Conservation (phyloP, 2,797 vertebrate genomes). For the Mormyrus hasselquistii region DNA sequence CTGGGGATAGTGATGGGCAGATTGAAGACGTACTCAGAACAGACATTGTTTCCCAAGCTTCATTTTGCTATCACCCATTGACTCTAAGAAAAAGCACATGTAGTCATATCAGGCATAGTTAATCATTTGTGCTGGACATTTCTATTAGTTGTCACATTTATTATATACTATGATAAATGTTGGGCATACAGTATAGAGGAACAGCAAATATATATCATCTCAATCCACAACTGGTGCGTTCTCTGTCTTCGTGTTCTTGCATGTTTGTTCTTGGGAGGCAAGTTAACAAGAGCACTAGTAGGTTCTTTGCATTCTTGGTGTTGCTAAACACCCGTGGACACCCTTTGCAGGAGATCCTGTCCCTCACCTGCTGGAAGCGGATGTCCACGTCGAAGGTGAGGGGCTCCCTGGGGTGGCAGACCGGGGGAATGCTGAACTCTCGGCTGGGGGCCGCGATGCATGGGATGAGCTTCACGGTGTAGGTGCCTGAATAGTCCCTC, state of each 20-base stretch:
- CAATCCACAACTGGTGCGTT: not conserved
- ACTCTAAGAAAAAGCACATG: not conserved
- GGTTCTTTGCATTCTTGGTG: not conserved
- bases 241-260: not conserved
- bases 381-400: constrained; percentile 76
- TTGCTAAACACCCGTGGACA: not conserved
- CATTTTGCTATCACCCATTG: not conserved
- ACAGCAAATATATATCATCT: not conserved
- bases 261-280: not conserved
- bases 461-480: constrained; percentile 70
- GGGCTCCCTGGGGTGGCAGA: constrained; percentile 71
- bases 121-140: not conserved
- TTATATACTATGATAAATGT: not conserved
- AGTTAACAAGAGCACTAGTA: not conserved
- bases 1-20: constrained; percentile 39
- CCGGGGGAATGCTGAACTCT: constrained; percentile 67
- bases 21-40: not conserved
- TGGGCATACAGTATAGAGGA: not conserved
- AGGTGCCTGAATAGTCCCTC: constrained; percentile 75
- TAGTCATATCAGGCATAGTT: not conserved
- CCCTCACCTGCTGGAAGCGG: constrained; percentile 76
- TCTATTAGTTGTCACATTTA: not conserved
- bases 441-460: constrained; percentile 70
- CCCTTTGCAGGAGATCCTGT: not conserved
- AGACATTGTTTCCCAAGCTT: not conserved